A percentile compares a stretch with the other conserved stretches of the same genome.
Evolutionary conservation across 2,797 vertebrate genomes (phyloP).

Genomic region (Oryzias dopingdopingensis): DNA sequence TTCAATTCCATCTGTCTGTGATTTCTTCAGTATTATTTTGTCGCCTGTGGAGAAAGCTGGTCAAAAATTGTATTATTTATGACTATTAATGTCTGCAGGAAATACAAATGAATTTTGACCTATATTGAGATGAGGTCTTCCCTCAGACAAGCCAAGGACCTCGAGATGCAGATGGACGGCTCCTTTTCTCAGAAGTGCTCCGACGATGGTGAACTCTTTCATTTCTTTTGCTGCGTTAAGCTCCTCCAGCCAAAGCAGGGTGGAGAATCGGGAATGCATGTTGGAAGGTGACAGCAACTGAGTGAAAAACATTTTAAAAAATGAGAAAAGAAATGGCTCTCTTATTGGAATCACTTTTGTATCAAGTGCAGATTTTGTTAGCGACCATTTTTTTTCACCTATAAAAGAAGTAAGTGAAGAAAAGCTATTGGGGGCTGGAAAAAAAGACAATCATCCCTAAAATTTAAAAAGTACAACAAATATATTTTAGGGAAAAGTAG

Average conservation of each 20-base stretch:
- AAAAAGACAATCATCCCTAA: no score
- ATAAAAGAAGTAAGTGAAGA: no score
- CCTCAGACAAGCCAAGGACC: conserved; percentile 85
- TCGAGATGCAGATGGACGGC: conserved; percentile 80
- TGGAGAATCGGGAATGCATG: conserved; percentile 81
- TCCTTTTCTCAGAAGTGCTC: conserved; percentile 81
- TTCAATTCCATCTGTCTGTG: conserved; percentile 57
- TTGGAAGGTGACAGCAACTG: conserved; percentile 81
- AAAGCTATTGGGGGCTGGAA: no score
- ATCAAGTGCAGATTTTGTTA: no score
- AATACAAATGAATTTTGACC: conserved; percentile 64
- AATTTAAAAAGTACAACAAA: no score
- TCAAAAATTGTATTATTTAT: not conserved
- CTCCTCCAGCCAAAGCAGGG: conserved; percentile 93
- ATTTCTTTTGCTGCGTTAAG: conserved; percentile 83
- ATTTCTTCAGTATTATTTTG: conserved; percentile 84
- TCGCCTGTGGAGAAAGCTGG: conserved; percentile 78
- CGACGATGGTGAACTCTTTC: conserved; percentile 80
- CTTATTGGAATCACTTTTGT: no score
- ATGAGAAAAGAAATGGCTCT: no score
- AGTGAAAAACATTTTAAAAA: not conserved
- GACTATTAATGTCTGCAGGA: not conserved
- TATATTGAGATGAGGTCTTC: conserved; percentile 80
- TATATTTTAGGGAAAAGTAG: no score
- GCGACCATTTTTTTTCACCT: no score